phyloP scores from a whole-genome alignment of 1,140 invertebrate species.

The Drosophila eugracilis region DNA sequence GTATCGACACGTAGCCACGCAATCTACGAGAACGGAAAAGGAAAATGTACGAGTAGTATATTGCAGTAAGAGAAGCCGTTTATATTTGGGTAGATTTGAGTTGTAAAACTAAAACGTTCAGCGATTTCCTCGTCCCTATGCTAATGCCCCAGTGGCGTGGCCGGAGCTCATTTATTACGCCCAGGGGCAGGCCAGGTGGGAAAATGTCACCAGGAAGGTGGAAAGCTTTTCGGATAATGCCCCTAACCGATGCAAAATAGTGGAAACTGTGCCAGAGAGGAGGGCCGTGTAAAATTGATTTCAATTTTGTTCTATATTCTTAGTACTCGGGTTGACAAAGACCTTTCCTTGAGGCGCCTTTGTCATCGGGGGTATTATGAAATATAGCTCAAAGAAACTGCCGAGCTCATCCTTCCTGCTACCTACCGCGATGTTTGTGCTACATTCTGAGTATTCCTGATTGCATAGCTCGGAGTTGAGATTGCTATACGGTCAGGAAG shows the following conservation, averaged over 20 bases:
- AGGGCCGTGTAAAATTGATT: conserved; percentile 17
- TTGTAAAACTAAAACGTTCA: conserved; percentile 74
- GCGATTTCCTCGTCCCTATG: conserved; percentile 53
- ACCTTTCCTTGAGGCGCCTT: conserved; percentile 29
- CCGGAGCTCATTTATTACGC: conserved; percentile 68
- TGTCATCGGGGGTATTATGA: conserved; percentile 62
- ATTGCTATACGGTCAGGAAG: conserved; percentile 61
- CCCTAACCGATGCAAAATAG: conserved; percentile 34
- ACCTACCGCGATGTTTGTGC: conserved; percentile 17
- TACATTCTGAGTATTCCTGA: conserved; percentile 69
- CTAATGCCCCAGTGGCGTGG: conserved; percentile 72
- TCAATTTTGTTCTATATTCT: conserved; percentile 47
- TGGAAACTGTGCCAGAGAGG: conserved; percentile 29
- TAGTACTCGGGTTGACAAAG: conserved; percentile 60
- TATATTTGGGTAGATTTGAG: conserved; percentile 48
- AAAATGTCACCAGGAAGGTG: conserved; percentile 56
- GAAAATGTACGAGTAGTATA: conserved; percentile 8
- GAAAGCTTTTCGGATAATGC: conserved; percentile 30
- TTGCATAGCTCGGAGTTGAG: conserved; percentile 46
- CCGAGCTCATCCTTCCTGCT: not conserved
- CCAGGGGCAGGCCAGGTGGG: conserved; percentile 4
- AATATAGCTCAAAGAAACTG: conserved; percentile 43
- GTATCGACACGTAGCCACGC: conserved; percentile 96
- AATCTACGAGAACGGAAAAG: conserved; percentile 88
- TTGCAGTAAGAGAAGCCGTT: conserved; percentile 25